Base-by-base conservation (phyloP, 2,888 invertebrate genomes). In the Lasioglossum malachurum region DNA sequence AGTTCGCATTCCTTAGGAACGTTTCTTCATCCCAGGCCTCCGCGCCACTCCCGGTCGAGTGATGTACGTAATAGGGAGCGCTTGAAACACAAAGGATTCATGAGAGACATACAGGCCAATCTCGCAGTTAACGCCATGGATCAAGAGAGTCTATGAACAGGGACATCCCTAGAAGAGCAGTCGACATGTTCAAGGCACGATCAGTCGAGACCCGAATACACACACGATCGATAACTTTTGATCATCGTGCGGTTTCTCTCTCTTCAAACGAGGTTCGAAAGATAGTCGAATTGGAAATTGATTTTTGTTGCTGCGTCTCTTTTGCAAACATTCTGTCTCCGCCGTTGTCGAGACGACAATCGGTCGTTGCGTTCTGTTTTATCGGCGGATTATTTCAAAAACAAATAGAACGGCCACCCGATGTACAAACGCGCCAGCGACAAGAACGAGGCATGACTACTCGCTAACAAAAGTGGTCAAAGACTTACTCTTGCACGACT, bases 401-500 rank as follows among this genome's bases (percentile, higher is more conserved):
- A 86, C 85, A 84, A 69, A 60, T 75, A 35, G 75, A 87, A 82
- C 85, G 81, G 81, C 90, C 87, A 64, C 88, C 83, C 82, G 86
- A 86, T 80, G 84, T 86, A 81, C 80, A 84, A 71, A 89, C 87
- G 86, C 91, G 89, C 75, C 87, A 91, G 85, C 88, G 88, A 88
- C 87, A 89, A 92, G 87, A 91, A 91, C 92, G 91, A 92, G 91
- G 91, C 89, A 80, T 90, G 89, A 91, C 91, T 91, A 91, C 92
- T 92, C 92, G 91, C 91, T 92, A 91, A 91, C 91, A 91, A 92
- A 91, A 92, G 76, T 90, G 88, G 89, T 92, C 92, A 92, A 91
- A 93, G 91, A 93, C 93, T 93, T 93, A 92, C 93, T 92, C 92
- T 93, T 93, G 91, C 90, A 89, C 91, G 90, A 93, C 92, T 92